Conservation (phyloP, 2,888 invertebrate species). For the Sphaerophoria rueppellii region DNA sequence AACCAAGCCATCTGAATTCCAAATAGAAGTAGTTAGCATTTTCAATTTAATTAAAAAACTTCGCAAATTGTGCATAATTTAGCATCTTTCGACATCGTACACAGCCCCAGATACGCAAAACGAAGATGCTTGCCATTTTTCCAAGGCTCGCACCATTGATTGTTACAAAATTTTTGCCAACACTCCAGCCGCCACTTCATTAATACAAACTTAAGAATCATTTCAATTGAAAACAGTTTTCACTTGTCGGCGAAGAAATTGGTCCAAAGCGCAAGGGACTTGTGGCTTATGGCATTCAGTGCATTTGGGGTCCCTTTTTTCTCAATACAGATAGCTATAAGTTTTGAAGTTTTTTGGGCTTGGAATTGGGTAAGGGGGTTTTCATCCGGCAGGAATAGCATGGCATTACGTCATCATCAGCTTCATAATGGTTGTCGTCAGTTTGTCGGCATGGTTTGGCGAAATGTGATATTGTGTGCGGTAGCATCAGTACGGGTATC, state of each 20-base stretch:
- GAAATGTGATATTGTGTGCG: slow-evolving; percentile 54
- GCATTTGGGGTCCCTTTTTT: slow-evolving; percentile 17
- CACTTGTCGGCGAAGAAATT: slow-evolving; percentile 53
- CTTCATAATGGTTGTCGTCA: not conserved
- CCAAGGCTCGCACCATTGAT: slow-evolving; percentile 43
- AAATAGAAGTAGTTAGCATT: slow-evolving; percentile 46
- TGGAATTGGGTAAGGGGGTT: slow-evolving; percentile 3
- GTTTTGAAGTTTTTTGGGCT: slow-evolving; percentile 18
- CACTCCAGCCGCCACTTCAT: slow-evolving; percentile 65
- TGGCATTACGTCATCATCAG: slow-evolving; percentile 14
- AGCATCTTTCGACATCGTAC: slow-evolving; percentile 35
- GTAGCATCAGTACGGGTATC: slow-evolving; percentile 1
- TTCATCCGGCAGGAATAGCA: slow-evolving; percentile 20
- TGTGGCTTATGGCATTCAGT: slow-evolving; percentile 15
- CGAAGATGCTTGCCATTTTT: slow-evolving; percentile 26
- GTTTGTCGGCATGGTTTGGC: slow-evolving; percentile 6
- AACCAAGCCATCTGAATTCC: slow-evolving; percentile 14
- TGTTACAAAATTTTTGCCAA: slow-evolving; percentile 42
- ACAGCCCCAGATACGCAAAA: not conserved
- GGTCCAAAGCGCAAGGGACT: slow-evolving; percentile 26
- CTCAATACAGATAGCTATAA: not conserved
- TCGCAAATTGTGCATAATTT: slow-evolving; percentile 65
- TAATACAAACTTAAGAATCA: slow-evolving; percentile 64
- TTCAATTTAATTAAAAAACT: slow-evolving; percentile 67
- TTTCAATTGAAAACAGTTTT: slow-evolving; percentile 60